These are phyloP conservation scores for Callipepla californica DNA, from an alignment of 2,113 vertebrate genomes.

Conservation along the genomic window DNA sequence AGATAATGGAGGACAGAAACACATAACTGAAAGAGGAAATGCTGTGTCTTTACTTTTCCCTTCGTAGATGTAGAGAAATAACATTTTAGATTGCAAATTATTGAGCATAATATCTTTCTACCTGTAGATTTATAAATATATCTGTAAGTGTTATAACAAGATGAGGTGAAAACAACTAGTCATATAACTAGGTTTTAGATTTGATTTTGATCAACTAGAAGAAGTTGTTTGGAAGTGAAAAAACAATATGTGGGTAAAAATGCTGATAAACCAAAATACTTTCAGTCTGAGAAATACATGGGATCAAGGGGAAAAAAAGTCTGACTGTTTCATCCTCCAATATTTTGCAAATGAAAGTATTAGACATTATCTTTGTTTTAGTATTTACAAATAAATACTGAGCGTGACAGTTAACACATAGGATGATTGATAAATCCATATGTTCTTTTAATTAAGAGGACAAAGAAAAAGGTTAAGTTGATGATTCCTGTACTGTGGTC, in stretches of 20 bases:
- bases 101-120: background rate
- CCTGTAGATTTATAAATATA: background rate
- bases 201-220: background rate
- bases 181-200: background rate
- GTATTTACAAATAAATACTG: background rate
- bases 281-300: background rate
- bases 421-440: background rate
- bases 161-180: background rate
- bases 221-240: background rate
- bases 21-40: background rate
- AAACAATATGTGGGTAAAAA: background rate
- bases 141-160: background rate
- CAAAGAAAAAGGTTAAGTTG: rapidly evolving
- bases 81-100: background rate
- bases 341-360: background rate
- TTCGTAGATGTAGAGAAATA: background rate
- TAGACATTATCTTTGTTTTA: background rate
- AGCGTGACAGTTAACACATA: background rate
- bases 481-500: background rate
- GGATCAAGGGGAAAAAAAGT: background rate
- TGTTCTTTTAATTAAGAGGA: background rate
- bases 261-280: background rate
- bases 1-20: background rate
- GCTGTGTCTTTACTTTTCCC: background rate
- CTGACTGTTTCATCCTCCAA: background rate